A percentile compares a stretch with the other conserved stretches of the same genome.
Evolutionary conservation across 2,888 invertebrate genomes (phyloP).

Genomic region (Andrena flavipes): DNA sequence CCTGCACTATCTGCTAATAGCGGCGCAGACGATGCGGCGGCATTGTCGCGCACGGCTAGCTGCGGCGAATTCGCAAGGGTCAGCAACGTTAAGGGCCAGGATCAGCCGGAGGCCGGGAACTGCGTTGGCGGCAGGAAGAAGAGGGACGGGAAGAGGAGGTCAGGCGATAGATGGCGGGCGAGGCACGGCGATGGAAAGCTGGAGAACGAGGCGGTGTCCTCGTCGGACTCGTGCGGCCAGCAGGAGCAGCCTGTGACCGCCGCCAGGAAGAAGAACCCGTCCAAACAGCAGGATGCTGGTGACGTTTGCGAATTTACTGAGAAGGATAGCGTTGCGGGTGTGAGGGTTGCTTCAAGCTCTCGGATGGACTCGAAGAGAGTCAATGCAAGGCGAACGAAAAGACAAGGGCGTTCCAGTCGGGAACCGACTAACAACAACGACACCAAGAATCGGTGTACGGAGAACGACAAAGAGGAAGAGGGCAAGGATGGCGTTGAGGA

Average conservation of each 20-base stretch:
- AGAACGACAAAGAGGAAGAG: conserved; percentile 52
- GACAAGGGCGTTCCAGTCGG: conserved; percentile 40
- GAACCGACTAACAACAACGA: conserved; percentile 67
- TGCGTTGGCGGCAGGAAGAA: conserved; percentile 60
- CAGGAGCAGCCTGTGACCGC: conserved; percentile 31
- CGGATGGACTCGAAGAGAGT: conserved; percentile 76
- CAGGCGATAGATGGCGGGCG: conserved; percentile 50
- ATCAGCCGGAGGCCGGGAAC: conserved; percentile 48
- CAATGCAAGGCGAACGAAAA: conserved; percentile 64
- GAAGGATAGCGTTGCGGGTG: conserved; percentile 83
- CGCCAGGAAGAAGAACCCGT: conserved; percentile 45
- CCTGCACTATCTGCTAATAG: conserved; percentile 86
- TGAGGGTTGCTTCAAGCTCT: conserved; percentile 84
- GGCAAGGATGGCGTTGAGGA: conserved; percentile 67
- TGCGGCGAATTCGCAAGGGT: conserved; percentile 80
- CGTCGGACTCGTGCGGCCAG: conserved; percentile 58
- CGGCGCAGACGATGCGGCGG: conserved; percentile 71
- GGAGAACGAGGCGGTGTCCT: conserved; percentile 52
- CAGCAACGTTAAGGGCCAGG: conserved; percentile 55
- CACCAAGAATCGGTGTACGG: conserved; percentile 65
- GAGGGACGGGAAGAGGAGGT: conserved; percentile 63
- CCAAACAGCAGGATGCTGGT: conserved; percentile 61
- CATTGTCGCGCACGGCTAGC: conserved; percentile 76
- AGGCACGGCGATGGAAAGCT: conserved; percentile 43
- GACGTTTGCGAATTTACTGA: conserved; percentile 80